These are phyloP conservation scores for Neodiprion pinetum DNA, from an alignment of 1,140 invertebrate species.

Conservation along the genomic window DNA sequence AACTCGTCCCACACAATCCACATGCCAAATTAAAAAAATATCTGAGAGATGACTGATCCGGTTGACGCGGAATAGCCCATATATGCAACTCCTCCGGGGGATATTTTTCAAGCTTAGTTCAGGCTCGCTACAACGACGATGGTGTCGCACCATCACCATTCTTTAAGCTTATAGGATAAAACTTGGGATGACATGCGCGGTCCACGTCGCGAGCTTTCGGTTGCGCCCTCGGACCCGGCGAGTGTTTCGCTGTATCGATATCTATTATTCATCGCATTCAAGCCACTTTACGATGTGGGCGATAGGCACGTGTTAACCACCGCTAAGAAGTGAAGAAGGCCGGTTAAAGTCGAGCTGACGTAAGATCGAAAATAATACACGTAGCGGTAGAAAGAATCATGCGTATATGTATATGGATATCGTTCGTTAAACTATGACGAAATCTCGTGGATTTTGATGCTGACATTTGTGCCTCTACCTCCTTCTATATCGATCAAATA, in stretches of 20 bases:
- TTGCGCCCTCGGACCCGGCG: too few species aligned
- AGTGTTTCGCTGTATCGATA: neutral
- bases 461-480: too few species aligned
- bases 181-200: neutral
- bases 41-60: too few species aligned
- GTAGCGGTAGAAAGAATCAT: too few species aligned
- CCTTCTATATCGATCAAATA: too few species aligned
- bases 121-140: neutral
- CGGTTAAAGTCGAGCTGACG: neutral
- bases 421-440: too few species aligned
- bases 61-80: too few species aligned
- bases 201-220: neutral
- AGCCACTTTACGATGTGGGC: neutral
- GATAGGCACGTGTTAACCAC: neutral
- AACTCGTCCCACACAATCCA: too few species aligned
- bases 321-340: neutral
- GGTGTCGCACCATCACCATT: neutral
- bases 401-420: too few species aligned
- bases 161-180: slow-evolving; percentile 7
- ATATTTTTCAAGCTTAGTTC: neutral
- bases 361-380: neutral
- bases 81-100: neutral
- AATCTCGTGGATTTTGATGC: too few species aligned
- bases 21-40: too few species aligned
- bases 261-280: neutral